These are phyloP conservation scores for Heliconius aoede DNA, from an alignment of 2,888 invertebrate species.

Conservation along the genomic window DNA sequence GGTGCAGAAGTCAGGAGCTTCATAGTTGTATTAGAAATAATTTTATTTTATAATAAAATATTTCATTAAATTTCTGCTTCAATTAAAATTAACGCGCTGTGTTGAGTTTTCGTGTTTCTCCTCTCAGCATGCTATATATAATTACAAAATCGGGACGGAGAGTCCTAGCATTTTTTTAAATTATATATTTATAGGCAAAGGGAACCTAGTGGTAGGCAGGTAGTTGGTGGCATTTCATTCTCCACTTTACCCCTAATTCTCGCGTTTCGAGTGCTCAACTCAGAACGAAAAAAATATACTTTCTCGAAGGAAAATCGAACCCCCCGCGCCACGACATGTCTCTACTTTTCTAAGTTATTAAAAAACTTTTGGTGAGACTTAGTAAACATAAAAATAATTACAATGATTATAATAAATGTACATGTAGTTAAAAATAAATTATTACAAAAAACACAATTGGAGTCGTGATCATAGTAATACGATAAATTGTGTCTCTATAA, in stretches of 20 bases:
- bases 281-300: background rate
- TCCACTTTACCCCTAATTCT: background rate
- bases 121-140: too few species aligned
- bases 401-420: background rate
- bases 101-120: too few species aligned
- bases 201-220: background rate
- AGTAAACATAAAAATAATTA: slow-evolving; percentile 4
- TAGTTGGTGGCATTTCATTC: background rate
- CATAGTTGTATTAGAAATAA: too few species aligned
- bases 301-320: background rate
- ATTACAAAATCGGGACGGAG: too few species aligned
- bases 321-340: too few species aligned
- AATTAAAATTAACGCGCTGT: too few species aligned
- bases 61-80: too few species aligned
- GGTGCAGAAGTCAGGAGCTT: too few species aligned
- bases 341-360: too few species aligned
- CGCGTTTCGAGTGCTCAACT: background rate
- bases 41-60: background rate
- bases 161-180: too few species aligned
- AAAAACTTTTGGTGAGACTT: background rate
- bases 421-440: slow-evolving; percentile 12
- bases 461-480: slow-evolving; percentile 26
- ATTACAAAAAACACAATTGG: slow-evolving; percentile 14
- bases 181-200: background rate
- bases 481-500: slow-evolving; percentile 31